These are phyloP conservation scores for Corydoras sp. DNA, from an alignment of 2,113 vertebrate species.

Conservation along the genomic window DNA sequence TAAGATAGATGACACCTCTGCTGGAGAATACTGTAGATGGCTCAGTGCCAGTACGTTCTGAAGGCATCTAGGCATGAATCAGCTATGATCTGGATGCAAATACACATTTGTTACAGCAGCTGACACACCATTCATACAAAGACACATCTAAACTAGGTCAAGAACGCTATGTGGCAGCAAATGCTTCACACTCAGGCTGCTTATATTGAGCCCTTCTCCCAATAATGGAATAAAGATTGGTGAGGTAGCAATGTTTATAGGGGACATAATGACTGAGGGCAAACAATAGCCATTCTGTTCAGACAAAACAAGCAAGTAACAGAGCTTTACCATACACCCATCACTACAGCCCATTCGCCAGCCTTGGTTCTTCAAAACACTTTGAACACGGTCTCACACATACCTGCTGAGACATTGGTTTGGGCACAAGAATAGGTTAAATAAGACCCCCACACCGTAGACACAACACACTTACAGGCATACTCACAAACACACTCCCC, in stretches of 20 bases:
- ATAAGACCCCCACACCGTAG: conserved; percentile 21
- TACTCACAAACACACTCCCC: conserved; percentile 38
- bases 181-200: no score
- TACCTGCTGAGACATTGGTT: conserved; percentile 29
- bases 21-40: conserved; percentile 12
- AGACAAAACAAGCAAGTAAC: conserved; percentile 30
- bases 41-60: neutral
- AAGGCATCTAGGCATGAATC: conserved; percentile 20
- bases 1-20: conserved; percentile 12
- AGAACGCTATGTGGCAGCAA: no score
- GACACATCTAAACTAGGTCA: conserved; percentile 4
- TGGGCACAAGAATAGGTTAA: conserved; percentile 34
- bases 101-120: conserved; percentile 7
- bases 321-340: conserved; percentile 49
- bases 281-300: conserved; percentile 52
- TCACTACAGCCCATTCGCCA: conserved; percentile 15
- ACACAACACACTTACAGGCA: conserved; percentile 32
- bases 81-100: conserved; percentile 21
- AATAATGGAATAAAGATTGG: neutral
- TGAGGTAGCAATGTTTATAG: conserved; percentile 13
- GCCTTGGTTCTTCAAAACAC: neutral
- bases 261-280: neutral
- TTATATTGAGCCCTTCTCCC: no score
- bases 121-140: neutral
- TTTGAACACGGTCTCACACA: conserved; percentile 18